Evolutionary conservation across 2,888 invertebrate genomes (phyloP).

Genomic region (Steinernema hermaphroditum): DNA sequence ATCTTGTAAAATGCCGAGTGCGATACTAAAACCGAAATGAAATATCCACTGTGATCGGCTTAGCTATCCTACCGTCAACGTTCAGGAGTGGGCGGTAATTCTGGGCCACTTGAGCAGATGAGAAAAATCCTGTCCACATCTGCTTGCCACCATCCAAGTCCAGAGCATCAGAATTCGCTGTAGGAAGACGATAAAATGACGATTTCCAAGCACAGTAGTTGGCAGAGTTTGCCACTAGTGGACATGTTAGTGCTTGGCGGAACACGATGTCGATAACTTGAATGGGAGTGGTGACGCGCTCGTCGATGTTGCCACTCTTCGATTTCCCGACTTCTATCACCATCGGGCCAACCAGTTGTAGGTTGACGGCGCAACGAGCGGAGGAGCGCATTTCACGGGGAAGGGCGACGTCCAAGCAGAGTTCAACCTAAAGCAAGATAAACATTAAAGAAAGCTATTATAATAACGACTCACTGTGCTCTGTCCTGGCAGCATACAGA

Average conservation of each 20-base stretch:
- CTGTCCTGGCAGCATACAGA: not conserved
- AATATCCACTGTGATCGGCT: too few species aligned
- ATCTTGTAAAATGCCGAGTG: constrained; percentile 62
- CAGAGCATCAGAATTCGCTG: constrained; percentile 44
- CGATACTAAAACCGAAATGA: constrained; percentile 44
- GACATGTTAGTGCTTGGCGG: constrained; percentile 60
- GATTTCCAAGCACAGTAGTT: constrained; percentile 61
- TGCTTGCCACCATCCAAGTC: constrained; percentile 64
- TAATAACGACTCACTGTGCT: constrained; percentile 12
- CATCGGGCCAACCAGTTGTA: constrained; percentile 57
- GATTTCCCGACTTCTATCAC: constrained; percentile 47
- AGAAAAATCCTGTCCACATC: constrained; percentile 65
- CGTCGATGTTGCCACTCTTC: constrained; percentile 51
- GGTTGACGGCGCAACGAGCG: constrained; percentile 52
- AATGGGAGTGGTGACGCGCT: constrained; percentile 67
- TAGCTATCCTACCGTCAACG: constrained; percentile 56
- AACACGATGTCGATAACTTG: constrained; percentile 62
- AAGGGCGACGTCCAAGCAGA: constrained; percentile 52
- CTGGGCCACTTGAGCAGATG: constrained; percentile 58
- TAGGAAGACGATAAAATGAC: constrained; percentile 46
- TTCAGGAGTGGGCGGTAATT: constrained; percentile 56
- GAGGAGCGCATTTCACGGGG: constrained; percentile 53
- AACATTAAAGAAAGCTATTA: not conserved
- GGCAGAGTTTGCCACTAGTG: constrained; percentile 51
- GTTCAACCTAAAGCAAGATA: constrained; percentile 38